phyloP scores from a whole-genome alignment of 2,113 vertebrate genomes.

The Proteles cristata region DNA sequence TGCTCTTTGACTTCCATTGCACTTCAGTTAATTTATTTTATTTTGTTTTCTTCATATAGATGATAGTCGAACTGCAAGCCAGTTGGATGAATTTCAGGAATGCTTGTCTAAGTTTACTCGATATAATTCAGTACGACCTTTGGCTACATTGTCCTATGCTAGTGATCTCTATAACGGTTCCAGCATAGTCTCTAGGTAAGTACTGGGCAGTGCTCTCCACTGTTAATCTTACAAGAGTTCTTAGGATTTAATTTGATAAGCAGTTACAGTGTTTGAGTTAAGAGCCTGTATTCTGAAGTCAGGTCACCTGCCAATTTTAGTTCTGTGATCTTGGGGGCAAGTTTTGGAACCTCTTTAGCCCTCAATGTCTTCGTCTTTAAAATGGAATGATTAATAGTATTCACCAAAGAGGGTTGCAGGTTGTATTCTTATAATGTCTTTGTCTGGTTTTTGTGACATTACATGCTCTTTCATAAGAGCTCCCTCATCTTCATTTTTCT shows the following conservation, averaged over 20 bases:
- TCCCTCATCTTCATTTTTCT: slow-evolving; percentile 5
- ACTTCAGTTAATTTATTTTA: not conserved
- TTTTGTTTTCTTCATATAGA: slow-evolving; percentile 85
- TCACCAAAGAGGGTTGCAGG: not conserved
- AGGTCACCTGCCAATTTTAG: not conserved
- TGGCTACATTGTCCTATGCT: slow-evolving; percentile 97
- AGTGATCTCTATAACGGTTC: slow-evolving; percentile 99
- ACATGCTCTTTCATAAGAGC: not conserved
- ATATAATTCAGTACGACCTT: slow-evolving; percentile 97
- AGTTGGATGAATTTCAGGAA: slow-evolving; percentile 99
- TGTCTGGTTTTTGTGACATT: not conserved
- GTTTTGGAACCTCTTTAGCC: not conserved
- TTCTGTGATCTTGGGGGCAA: not conserved
- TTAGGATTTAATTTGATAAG: not conserved
- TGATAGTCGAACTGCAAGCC: slow-evolving; percentile 95
- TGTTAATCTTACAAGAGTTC: not conserved
- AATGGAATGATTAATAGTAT: not conserved
- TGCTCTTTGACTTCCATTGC: slow-evolving; percentile 32
- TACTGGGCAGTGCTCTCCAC: not conserved
- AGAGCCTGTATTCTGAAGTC: not conserved
- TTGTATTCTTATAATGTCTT: not conserved
- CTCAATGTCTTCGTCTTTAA: not conserved
- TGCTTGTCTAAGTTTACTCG: slow-evolving; percentile 98
- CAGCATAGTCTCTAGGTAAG: slow-evolving; percentile 99
- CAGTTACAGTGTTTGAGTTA: not conserved